Conservation (phyloP, 1,140 invertebrate species). For the Achatina immaculata region DNA sequence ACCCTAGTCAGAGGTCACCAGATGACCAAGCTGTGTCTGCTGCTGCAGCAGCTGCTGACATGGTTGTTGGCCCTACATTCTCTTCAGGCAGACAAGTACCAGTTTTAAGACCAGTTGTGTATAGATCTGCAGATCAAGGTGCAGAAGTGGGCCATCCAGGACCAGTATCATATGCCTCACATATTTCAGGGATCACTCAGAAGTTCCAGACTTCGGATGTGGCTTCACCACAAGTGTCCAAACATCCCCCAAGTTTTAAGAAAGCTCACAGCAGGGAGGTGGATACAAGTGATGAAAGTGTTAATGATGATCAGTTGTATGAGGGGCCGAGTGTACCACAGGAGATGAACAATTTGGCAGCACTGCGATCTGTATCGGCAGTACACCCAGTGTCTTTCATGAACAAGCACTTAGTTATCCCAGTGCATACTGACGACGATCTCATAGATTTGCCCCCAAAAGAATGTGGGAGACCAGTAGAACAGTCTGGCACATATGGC, state of each 20-base stretch:
- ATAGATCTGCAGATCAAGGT: conserved; percentile 36
- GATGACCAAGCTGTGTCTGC: background rate
- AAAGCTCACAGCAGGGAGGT: conserved; percentile 5
- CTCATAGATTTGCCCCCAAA: conserved; percentile 58
- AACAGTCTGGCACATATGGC: background rate
- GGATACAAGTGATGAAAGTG: conserved; percentile 51
- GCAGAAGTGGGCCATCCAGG: background rate
- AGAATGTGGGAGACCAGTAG: conserved; percentile 42
- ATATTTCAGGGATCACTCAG: background rate
- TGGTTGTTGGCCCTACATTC: background rate
- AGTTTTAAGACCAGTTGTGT: conserved; percentile 36
- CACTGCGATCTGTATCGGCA: background rate
- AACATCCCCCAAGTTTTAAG: conserved; percentile 13
- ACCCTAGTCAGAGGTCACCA: background rate
- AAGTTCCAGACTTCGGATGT: background rate
- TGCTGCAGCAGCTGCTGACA: conserved; percentile 14
- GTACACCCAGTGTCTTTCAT: background rate
- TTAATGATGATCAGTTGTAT: conserved; percentile 62
- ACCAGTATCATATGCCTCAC: background rate
- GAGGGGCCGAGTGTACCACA: conserved; percentile 8
- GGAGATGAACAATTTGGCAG: background rate
- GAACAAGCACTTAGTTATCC: conserved; percentile 26
- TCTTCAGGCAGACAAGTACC: conserved; percentile 6
- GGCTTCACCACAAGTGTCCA: background rate
- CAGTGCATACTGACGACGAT: conserved; percentile 60